A percentile compares a stretch with the other conserved stretches of the same genome.
phyloP scores from a whole-genome alignment of 1,140 invertebrate genomes.

The Oppia nitens region DNA sequence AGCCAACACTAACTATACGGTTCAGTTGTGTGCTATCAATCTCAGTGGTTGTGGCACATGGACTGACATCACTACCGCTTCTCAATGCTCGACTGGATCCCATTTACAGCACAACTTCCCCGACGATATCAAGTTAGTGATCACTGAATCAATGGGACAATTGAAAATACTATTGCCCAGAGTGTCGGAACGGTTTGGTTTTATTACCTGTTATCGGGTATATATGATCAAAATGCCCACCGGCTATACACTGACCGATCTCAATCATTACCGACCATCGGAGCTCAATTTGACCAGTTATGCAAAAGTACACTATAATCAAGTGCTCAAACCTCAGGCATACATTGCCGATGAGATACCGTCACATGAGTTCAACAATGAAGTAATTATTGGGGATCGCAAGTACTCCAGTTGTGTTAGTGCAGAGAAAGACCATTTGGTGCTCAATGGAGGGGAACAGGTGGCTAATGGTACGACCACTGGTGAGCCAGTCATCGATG shows the following conservation, averaged over 20 bases:
- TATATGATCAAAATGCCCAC: slow-evolving; percentile 18
- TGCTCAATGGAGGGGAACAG: slow-evolving; percentile 2
- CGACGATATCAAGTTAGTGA: not conserved
- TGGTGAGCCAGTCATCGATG: slow-evolving; percentile 35
- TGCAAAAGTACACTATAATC: slow-evolving; percentile 15
- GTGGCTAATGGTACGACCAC: slow-evolving; percentile 19
- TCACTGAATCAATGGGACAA: not conserved
- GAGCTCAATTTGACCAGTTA: slow-evolving; percentile 17
- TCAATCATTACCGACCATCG: not conserved
- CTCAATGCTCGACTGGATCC: slow-evolving; percentile 16
- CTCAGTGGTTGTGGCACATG: slow-evolving; percentile 19
- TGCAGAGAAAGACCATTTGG: not conserved
- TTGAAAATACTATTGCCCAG: slow-evolving; percentile 37
- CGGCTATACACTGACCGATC: not conserved
- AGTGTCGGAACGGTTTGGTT: slow-evolving; percentile 62
- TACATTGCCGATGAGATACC: slow-evolving; percentile 23
- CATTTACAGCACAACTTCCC: slow-evolving; percentile 16
- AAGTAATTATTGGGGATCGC: slow-evolving; percentile 16
- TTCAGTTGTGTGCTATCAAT: slow-evolving; percentile 19
- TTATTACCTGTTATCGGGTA: slow-evolving; percentile 34
- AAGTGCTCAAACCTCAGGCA: slow-evolving; percentile 16
- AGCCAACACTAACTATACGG: slow-evolving; percentile 27
- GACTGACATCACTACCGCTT: slow-evolving; percentile 4
- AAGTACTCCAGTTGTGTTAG: not conserved
- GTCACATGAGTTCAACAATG: slow-evolving; percentile 8